Percentiles rank a stretch among this genome's conserved stretches.
These are phyloP conservation scores for Drosophila punjabiensis DNA, from an alignment of 1,140 invertebrate genomes.

Conservation along the genomic window DNA sequence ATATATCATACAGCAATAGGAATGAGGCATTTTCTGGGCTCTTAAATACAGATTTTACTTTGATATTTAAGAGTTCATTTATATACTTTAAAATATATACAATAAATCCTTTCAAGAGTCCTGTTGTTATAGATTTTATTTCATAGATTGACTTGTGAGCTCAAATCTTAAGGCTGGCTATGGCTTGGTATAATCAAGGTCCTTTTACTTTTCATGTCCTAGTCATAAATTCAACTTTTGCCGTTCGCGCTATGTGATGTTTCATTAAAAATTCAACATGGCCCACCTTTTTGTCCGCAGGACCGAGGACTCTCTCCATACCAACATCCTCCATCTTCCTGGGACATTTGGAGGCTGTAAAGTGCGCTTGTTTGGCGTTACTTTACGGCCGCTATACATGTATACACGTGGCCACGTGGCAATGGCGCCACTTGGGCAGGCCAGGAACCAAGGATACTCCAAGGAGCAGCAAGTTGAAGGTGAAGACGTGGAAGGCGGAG, in stretches of 20 bases:
- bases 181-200: background rate
- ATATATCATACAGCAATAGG: too few species aligned
- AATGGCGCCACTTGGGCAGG: slow-evolving; percentile 40
- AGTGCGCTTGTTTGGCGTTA: slow-evolving; percentile 63
- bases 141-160: background rate
- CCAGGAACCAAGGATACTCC: background rate
- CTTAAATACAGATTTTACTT: background rate
- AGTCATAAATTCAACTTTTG: slow-evolving; percentile 69
- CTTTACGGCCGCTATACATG: slow-evolving; percentile 63
- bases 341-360: slow-evolving; percentile 56
- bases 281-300: slow-evolving; percentile 32
- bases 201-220: slow-evolving; percentile 23
- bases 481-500: background rate
- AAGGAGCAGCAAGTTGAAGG: background rate
- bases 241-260: slow-evolving; percentile 59
- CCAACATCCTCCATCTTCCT: background rate
- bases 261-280: slow-evolving; percentile 68
- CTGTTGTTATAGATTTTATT: background rate
- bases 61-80: background rate
- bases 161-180: background rate
- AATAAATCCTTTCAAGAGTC: background rate
- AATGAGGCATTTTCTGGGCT: too few species aligned
- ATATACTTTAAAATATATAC: background rate
- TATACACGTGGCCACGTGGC: slow-evolving; percentile 63
- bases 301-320: background rate